Conservation (phyloP, 2,113 vertebrate genomes). For the Callocephalon fimbriatum region DNA sequence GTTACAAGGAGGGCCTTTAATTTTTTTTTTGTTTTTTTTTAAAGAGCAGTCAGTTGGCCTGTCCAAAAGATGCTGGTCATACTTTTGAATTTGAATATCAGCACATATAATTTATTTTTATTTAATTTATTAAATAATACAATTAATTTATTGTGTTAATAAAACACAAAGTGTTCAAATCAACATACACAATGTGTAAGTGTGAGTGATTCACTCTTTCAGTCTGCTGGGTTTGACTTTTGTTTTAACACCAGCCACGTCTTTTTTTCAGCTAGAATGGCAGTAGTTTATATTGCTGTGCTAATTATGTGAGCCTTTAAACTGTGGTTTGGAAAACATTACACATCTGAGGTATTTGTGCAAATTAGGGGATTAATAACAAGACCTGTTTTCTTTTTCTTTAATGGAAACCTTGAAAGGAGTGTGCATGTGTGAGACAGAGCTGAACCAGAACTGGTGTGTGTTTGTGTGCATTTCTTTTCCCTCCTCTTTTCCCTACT, state of each 20-base stretch:
- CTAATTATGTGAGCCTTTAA: slow-evolving; percentile 48
- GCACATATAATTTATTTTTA: background rate
- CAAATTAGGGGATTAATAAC: slow-evolving; percentile 50
- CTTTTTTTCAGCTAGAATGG: slow-evolving; percentile 11
- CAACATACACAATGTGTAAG: background rate
- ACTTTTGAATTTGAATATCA: background rate
- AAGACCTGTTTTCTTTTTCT: background rate
- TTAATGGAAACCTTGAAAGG: background rate
- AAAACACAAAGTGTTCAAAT: slow-evolving; percentile 7
- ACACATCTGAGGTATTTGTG: slow-evolving; percentile 13
- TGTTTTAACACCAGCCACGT: background rate
- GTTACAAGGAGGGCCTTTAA: background rate
- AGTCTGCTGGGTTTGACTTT: background rate
- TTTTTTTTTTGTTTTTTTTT: background rate
- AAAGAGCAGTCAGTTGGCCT: background rate
- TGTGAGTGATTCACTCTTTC: background rate
- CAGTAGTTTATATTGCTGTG: slow-evolving; percentile 2
- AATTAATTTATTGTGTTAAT: background rate
- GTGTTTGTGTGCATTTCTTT: background rate
- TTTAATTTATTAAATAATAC: background rate
- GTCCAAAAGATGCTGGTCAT: background rate
- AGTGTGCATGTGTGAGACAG: background rate
- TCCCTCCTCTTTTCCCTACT: background rate
- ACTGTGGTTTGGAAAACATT: slow-evolving; percentile 51
- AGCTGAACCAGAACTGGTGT: background rate